These are phyloP conservation scores for Caretta caretta DNA, from an alignment of 2,113 vertebrate genomes.

Conservation along the genomic window DNA sequence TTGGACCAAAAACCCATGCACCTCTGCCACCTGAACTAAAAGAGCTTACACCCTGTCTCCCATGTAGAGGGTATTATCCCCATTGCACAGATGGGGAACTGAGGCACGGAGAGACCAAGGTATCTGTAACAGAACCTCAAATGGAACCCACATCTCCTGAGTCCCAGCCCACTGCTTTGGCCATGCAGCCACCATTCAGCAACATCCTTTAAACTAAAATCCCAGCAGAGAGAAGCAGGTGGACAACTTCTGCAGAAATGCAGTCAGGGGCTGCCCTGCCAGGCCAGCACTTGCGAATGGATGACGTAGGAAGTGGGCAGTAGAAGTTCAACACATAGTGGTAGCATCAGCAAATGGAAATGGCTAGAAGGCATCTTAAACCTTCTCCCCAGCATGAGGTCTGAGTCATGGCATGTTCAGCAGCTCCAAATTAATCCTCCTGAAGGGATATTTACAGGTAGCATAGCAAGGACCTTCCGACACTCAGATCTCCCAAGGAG, in stretches of 20 bases:
- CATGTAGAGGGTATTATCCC: neutral
- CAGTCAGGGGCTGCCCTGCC: slow-evolving; percentile 19
- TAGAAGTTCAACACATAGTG: neutral
- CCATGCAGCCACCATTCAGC: neutral
- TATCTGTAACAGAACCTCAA: neutral
- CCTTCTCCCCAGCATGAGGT: slow-evolving; percentile 39
- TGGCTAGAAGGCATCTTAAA: slow-evolving; percentile 34
- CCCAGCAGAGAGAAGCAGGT: neutral
- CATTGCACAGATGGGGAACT: neutral
- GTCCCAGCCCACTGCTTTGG: neutral
- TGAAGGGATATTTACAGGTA: neutral
- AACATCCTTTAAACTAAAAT: neutral
- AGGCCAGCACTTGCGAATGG: slow-evolving; percentile 11
- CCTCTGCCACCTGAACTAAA: fast-evolving
- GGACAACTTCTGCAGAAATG: neutral
- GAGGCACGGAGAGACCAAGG: neutral
- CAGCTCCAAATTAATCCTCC: slow-evolving; percentile 45
- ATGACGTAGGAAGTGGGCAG: neutral
- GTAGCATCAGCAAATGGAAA: slow-evolving; percentile 19
- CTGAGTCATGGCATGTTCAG: neutral
- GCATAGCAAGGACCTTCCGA: neutral
- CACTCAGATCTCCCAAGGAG: neutral
- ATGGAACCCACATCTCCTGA: neutral
- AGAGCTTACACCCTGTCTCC: neutral
- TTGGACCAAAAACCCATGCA: neutral